These are phyloP conservation scores for Anomalospiza imberbis DNA, from an alignment of 2,797 vertebrate genomes.

Conservation along the genomic window DNA sequence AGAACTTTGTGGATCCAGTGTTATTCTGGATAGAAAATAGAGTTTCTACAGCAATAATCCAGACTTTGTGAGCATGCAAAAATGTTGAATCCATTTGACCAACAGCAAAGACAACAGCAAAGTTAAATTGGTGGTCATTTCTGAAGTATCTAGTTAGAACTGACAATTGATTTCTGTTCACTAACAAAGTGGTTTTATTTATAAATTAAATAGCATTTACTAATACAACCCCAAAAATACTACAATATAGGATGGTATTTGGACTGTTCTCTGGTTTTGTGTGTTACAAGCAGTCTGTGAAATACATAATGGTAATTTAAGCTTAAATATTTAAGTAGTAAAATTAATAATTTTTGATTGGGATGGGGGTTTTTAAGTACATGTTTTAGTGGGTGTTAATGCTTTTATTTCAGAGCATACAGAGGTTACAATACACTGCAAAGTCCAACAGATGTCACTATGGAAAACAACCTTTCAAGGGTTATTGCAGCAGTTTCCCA, in stretches of 20 bases:
- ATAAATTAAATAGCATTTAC: not conserved
- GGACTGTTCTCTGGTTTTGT: not conserved
- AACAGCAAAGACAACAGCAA: not conserved
- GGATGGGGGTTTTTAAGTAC: not conserved
- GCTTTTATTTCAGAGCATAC: slow-evolving; percentile 81
- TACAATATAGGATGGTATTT: not conserved
- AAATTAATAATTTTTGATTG: not conserved
- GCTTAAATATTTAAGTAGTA: not conserved
- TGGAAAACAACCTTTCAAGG: slow-evolving; percentile 95
- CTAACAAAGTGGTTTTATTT: not conserved
- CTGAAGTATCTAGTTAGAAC: not conserved
- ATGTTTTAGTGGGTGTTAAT: not conserved
- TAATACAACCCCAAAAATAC: not conserved
- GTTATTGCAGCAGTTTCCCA: slow-evolving; percentile 89
- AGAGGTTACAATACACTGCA: slow-evolving; percentile 88
- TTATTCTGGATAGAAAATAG: not conserved
- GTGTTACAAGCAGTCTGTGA: not conserved
- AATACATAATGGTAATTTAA: not conserved
- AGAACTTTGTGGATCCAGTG: not conserved
- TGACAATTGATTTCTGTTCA: not conserved
- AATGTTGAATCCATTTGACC: not conserved
- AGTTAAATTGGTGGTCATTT: not conserved
- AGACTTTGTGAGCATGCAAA: not conserved
- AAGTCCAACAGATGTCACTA: slow-evolving; percentile 83
- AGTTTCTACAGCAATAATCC: not conserved